Conservation (phyloP, 2,113 vertebrate genomes). For the Atherinomorus stipes region DNA sequence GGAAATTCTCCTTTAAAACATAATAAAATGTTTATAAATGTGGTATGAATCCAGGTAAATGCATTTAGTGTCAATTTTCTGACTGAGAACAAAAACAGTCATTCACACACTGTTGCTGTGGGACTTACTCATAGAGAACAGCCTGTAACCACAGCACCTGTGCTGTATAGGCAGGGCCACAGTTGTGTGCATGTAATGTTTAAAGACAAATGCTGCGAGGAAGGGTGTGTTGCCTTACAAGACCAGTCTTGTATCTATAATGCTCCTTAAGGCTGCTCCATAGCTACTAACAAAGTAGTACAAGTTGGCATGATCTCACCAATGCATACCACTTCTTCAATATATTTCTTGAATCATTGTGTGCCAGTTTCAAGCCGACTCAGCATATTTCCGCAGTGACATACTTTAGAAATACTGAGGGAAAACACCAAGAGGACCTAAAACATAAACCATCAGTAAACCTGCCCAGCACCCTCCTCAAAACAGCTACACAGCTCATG, state of each 20-base stretch:
- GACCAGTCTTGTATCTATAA: conserved; percentile 22
- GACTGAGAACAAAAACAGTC: neutral
- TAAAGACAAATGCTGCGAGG: conserved; percentile 1
- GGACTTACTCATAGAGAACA: conserved; percentile 4
- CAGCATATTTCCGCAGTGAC: neutral
- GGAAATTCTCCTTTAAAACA: neutral
- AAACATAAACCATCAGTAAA: neutral
- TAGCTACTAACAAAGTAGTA: neutral
- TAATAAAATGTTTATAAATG: neutral
- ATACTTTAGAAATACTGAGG: neutral
- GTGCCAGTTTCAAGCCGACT: neutral
- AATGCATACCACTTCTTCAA: too few species aligned
- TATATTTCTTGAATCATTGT: too few species aligned
- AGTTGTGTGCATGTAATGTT: conserved; percentile 4
- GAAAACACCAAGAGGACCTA: neutral
- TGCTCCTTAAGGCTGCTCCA: neutral
- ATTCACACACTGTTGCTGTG: conserved; percentile 14
- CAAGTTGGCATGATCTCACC: neutral
- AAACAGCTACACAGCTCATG: too few species aligned
- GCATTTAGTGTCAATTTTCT: conserved; percentile 4
- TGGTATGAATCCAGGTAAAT: neutral
- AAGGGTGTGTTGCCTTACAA: neutral
- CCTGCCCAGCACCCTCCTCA: too few species aligned
- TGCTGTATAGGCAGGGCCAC: conserved; percentile 9
- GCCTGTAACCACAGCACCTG: neutral